Percentiles rank a stretch among this genome's conserved stretches.
Evolutionary conservation across 1,140 invertebrate genomes (phyloP).

Genomic region (Trypoxylus dichotomus): DNA sequence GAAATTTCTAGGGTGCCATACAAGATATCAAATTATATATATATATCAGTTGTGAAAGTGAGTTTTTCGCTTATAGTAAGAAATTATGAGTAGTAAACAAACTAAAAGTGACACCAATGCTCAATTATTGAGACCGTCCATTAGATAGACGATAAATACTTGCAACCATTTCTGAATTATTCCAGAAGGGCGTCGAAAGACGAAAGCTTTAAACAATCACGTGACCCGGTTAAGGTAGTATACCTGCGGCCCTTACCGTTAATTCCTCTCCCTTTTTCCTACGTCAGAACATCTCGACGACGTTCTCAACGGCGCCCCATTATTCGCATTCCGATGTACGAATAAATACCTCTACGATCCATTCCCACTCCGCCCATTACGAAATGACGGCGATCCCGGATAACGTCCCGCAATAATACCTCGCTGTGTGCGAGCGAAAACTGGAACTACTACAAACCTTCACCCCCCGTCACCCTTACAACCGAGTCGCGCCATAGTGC

Average conservation of each 20-base stretch:
- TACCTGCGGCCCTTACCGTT: neutral
- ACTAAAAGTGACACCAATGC: too few species aligned
- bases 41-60: too few species aligned
- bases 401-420: neutral
- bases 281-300: neutral
- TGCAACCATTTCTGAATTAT: neutral
- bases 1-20: too few species aligned
- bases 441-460: neutral
- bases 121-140: too few species aligned
- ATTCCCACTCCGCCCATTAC: neutral
- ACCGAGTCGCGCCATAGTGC: neutral
- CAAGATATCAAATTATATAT: too few species aligned
- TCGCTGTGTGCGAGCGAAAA: neutral
- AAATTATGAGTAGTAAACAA: too few species aligned
- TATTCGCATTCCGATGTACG: neutral
- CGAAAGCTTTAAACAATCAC: neutral
- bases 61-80: too few species aligned
- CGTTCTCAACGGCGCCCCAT: neutral
- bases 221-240: constrained; percentile 5
- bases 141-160: neutral
- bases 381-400: neutral
- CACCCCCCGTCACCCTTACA: neutral
- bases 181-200: neutral
- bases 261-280: neutral
- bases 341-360: neutral